Conservation (phyloP, 2,797 vertebrate genomes). For the Pempheris klunzingeri region DNA sequence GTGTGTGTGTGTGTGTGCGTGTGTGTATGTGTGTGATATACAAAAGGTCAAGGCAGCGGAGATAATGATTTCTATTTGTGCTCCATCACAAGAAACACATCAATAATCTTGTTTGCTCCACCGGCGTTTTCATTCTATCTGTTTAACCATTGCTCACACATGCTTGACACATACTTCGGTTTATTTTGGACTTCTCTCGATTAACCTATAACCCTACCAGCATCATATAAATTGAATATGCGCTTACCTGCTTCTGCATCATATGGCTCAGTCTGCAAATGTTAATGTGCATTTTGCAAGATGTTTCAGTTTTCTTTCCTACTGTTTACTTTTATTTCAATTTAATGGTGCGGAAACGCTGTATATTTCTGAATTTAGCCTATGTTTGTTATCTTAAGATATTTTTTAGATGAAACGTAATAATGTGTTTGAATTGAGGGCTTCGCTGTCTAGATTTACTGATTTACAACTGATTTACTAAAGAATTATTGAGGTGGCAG, state of each 20-base stretch:
- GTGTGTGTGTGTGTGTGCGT: slow-evolving; percentile 2
- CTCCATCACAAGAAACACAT: slow-evolving; percentile 5
- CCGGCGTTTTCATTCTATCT: background rate
- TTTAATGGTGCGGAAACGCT: too few species aligned
- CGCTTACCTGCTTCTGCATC: background rate
- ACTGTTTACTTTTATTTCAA: background rate
- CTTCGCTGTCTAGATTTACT: background rate
- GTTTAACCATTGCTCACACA: background rate
- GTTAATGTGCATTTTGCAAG: background rate
- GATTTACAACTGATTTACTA: background rate
- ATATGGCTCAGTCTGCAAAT: slow-evolving; percentile 2
- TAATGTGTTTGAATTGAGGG: background rate
- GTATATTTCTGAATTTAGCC: background rate
- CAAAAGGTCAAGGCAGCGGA: background rate
- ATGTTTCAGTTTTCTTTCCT: background rate
- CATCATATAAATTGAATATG: background rate
- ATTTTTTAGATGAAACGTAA: background rate
- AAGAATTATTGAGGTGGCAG: background rate
- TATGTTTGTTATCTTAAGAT: background rate
- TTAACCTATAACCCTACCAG: background rate
- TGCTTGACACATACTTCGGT: background rate
- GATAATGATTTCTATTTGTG: slow-evolving; percentile 16
- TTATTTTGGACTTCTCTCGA: background rate
- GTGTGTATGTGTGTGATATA: background rate
- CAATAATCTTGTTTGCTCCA: slow-evolving; percentile 9